A percentile compares a stretch with the other conserved stretches of the same genome.
phyloP scores from a whole-genome alignment of 2,113 vertebrate species.

The Anguilla rostrata region DNA sequence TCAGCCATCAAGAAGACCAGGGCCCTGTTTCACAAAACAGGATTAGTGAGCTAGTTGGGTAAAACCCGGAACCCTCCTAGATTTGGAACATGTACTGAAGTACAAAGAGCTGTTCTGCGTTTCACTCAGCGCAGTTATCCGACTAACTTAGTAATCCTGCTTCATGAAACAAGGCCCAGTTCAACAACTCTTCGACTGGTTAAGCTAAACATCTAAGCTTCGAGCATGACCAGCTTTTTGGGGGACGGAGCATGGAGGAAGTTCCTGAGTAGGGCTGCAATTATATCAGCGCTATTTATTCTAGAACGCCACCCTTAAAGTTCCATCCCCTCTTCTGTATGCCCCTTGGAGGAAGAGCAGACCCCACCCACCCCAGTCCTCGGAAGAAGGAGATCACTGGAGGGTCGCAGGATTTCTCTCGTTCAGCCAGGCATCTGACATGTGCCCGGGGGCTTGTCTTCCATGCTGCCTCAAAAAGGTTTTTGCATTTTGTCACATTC shows the following conservation, averaged over 20 bases:
- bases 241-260: neutral
- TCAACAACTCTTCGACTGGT: neutral
- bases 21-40: too few relatives aligned
- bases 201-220: neutral
- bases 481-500: conserved; percentile 36
- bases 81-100: too few relatives aligned
- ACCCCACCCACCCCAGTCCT: neutral
- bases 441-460: conserved; percentile 24
- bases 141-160: too few relatives aligned
- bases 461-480: neutral
- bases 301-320: neutral
- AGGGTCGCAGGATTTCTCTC: conserved; percentile 14
- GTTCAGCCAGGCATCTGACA: conserved; percentile 20
- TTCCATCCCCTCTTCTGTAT: neutral
- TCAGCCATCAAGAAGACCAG: too few relatives aligned
- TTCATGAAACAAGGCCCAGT: neutral
- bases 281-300: neutral
- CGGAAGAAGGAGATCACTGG: neutral
- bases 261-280: neutral
- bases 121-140: too few relatives aligned
- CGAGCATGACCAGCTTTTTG: neutral
- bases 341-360: neutral
- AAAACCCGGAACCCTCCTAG: too few relatives aligned
- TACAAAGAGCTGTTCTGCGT: too few relatives aligned
- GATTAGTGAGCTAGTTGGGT: too few relatives aligned